Conservation (phyloP, 2,797 vertebrate genomes). For the Chloroceryle amazona region DNA sequence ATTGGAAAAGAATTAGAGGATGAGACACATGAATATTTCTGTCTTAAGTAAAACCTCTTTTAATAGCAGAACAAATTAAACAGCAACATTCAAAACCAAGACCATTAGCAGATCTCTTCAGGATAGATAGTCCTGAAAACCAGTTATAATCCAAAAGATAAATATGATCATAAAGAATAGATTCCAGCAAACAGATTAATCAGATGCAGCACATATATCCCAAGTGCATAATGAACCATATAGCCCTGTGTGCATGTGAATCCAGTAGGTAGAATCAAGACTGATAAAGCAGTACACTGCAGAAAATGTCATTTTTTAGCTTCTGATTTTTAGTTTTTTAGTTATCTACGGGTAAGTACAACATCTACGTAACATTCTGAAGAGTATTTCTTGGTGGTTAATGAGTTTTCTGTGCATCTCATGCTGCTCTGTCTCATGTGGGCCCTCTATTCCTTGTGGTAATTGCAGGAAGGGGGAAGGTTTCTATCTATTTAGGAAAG, state of each 20-base stretch:
- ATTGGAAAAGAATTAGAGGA: neutral
- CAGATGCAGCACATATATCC: neutral
- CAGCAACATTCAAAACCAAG: neutral
- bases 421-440: fast-evolving
- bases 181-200: neutral
- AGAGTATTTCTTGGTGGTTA: neutral
- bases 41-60: neutral
- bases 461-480: neutral
- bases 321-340: too few species aligned
- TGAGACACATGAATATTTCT: neutral
- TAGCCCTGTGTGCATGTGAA: fast-evolving
- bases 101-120: neutral
- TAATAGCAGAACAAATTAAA: neutral
- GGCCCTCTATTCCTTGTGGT: neutral
- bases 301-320: neutral
- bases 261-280: neutral
- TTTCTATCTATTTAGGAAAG: neutral
- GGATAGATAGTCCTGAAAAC: neutral
- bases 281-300: neutral
- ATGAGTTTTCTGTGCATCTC: neutral
- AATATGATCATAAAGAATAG: neutral
- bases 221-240: neutral
- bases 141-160: neutral
- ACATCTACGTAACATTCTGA: neutral
- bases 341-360: neutral